These are phyloP conservation scores for Podarcis muralis DNA, from an alignment of 2,113 vertebrate genomes.

Conservation along the genomic window DNA sequence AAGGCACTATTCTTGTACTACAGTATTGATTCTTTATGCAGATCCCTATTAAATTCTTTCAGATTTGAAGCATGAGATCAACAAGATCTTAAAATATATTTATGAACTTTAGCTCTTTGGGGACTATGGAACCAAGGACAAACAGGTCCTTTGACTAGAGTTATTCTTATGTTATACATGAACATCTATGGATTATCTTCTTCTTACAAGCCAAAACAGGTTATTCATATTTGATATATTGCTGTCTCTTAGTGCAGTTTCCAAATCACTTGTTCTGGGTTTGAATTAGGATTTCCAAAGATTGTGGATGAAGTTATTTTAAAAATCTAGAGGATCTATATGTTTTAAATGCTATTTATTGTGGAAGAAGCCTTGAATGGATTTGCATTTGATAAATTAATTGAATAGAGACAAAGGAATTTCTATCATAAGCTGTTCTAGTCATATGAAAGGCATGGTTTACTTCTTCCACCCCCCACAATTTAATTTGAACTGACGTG, in stretches of 20 bases:
- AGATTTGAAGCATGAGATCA: not conserved
- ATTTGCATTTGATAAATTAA: too few relatives aligned
- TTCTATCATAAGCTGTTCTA: too few relatives aligned
- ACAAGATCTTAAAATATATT: not conserved
- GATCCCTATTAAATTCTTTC: not conserved
- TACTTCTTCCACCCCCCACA: too few relatives aligned
- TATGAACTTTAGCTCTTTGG: not conserved
- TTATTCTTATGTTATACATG: conserved; percentile 38
- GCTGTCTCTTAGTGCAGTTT: conserved; percentile 38
- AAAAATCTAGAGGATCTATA: not conserved
- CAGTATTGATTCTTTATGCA: not conserved
- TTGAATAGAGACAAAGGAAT: too few relatives aligned
- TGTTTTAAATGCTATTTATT: too few relatives aligned
- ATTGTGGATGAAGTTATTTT: not conserved
- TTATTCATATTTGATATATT: conserved; percentile 31
- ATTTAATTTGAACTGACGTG: too few relatives aligned
- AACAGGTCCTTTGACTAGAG: conserved; percentile 29
- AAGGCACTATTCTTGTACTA: not conserved
- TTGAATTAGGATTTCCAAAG: conserved; percentile 19
- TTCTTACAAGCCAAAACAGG: conserved; percentile 34
- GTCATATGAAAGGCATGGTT: too few relatives aligned
- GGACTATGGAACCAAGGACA: not conserved
- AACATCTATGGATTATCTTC: conserved; percentile 55
- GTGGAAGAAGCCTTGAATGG: too few relatives aligned
- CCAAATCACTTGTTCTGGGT: conserved; percentile 52